Conservation (phyloP, 2,888 invertebrate genomes). For the Lithophane ornitopus region DNA sequence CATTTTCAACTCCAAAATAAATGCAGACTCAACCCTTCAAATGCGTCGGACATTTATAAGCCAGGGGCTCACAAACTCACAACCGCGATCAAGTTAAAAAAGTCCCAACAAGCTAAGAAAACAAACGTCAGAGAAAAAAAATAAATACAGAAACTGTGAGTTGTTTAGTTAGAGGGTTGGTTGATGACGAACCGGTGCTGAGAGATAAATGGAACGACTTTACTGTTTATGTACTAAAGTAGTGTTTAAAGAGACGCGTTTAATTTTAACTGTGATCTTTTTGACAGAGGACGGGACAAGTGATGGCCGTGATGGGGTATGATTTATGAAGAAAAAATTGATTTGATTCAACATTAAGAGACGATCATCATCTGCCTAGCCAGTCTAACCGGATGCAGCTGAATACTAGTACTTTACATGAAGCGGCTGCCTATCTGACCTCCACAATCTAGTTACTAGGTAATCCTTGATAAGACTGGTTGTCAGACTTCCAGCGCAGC, state of each 20-base stretch:
- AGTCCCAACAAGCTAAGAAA: conserved; percentile 47
- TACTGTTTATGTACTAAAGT: conserved; percentile 55
- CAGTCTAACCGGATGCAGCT: background rate
- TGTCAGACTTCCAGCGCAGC: no score
- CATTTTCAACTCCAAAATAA: conserved; percentile 26
- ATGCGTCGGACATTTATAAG: conserved; percentile 45
- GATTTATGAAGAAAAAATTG: background rate
- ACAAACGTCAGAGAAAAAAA: conserved; percentile 49
- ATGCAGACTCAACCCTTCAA: conserved; percentile 44
- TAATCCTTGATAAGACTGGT: background rate
- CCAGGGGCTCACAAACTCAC: conserved; percentile 28
- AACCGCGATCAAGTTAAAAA: conserved; percentile 40
- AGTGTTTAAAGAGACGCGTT: conserved; percentile 49
- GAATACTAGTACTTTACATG: background rate
- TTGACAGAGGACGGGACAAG: conserved; percentile 31
- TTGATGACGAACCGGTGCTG: conserved; percentile 62
- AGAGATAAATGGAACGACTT: conserved; percentile 60
- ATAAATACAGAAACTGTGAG: conserved; percentile 45
- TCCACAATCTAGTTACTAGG: background rate
- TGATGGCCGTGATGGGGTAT: background rate
- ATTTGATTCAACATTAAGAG: conserved; percentile 5
- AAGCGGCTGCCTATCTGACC: background rate
- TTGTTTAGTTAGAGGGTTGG: conserved; percentile 60
- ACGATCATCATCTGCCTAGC: background rate
- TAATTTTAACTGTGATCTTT: conserved; percentile 24